These are phyloP conservation scores for Drosophila paramelanica DNA, from an alignment of 2,888 invertebrate species.

Conservation along the genomic window DNA sequence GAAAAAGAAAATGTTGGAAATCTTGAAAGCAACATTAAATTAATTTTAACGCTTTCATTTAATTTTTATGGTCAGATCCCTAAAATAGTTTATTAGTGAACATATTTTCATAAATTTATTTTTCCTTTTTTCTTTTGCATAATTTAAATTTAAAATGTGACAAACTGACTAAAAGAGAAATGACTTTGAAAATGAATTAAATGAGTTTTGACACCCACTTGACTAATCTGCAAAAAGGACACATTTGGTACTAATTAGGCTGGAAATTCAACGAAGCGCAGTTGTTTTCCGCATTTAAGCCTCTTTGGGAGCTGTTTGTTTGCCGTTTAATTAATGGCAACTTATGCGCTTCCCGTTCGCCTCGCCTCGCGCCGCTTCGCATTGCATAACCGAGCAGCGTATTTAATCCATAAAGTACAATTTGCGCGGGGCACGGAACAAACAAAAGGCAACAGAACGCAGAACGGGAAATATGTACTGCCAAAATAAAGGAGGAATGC, in stretches of 20 bases:
- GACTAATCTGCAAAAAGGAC: conserved; percentile 40
- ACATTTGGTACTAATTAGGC: conserved; percentile 36
- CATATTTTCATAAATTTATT: too few species aligned
- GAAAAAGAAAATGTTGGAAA: too few species aligned
- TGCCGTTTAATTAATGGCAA: conserved; percentile 64
- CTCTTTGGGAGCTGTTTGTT: conserved; percentile 25
- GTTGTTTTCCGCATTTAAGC: conserved; percentile 28
- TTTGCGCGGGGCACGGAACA: conserved; percentile 47
- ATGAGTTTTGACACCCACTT: conserved; percentile 10
- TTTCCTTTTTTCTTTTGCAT: neutral
- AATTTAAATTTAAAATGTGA: neutral
- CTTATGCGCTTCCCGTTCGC: conserved; percentile 23
- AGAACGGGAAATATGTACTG: conserved; percentile 6
- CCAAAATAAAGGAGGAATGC: conserved; percentile 29
- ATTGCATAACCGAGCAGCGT: conserved; percentile 56
- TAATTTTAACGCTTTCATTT: too few species aligned
- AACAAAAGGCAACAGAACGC: conserved; percentile 5
- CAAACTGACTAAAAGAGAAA: conserved; percentile 7
- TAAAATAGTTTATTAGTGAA: too few species aligned
- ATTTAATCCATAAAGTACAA: conserved; percentile 74
- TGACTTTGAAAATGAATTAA: conserved; percentile 8
- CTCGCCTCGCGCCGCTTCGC: conserved; percentile 27
- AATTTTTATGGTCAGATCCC: too few species aligned
- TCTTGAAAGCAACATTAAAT: too few species aligned
- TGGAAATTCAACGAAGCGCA: conserved; percentile 33